phyloP scores from a whole-genome alignment of 2,888 invertebrate species.

The Agrypnus murinus region DNA sequence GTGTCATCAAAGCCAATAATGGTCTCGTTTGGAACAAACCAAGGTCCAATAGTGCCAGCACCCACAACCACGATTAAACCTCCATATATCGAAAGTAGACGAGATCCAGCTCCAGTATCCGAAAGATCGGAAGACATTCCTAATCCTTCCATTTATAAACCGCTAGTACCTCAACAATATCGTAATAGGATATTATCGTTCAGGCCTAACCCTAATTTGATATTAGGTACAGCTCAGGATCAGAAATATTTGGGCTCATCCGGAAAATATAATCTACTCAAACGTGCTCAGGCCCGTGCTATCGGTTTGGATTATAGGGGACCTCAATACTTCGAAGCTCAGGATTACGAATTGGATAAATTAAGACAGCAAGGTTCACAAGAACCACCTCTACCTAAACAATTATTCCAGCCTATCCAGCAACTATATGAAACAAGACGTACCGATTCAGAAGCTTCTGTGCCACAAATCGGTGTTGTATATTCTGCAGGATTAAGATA shows the following conservation, averaged over 20 bases:
- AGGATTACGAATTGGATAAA: constrained; percentile 64
- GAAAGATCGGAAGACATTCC: constrained; percentile 67
- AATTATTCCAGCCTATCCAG: constrained; percentile 47
- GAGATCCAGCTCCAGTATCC: constrained; percentile 67
- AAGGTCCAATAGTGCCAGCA: constrained; percentile 68
- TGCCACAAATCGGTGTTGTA: constrained; percentile 69
- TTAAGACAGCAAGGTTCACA: constrained; percentile 47
- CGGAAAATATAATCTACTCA: constrained; percentile 63
- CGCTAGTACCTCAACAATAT: constrained; percentile 66
- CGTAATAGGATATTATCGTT: constrained; percentile 62
- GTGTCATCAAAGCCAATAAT: constrained; percentile 65
- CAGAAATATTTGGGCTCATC: constrained; percentile 64
- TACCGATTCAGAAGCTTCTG: neutral
- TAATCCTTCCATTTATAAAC: constrained; percentile 66
- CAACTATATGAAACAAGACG: constrained; percentile 41
- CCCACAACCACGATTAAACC: constrained; percentile 55
- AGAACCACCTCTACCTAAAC: constrained; percentile 49
- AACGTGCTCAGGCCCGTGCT: constrained; percentile 61
- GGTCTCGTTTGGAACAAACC: constrained; percentile 69
- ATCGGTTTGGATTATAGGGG: constrained; percentile 67
- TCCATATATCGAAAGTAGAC: constrained; percentile 49
- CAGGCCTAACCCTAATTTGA: constrained; percentile 63
- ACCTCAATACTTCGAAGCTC: constrained; percentile 68
- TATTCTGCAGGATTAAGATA: constrained; percentile 69
- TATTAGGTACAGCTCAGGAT: constrained; percentile 68